These are phyloP conservation scores for Heliconius melpomene DNA, from an alignment of 1,140 invertebrate genomes.

Conservation along the genomic window DNA sequence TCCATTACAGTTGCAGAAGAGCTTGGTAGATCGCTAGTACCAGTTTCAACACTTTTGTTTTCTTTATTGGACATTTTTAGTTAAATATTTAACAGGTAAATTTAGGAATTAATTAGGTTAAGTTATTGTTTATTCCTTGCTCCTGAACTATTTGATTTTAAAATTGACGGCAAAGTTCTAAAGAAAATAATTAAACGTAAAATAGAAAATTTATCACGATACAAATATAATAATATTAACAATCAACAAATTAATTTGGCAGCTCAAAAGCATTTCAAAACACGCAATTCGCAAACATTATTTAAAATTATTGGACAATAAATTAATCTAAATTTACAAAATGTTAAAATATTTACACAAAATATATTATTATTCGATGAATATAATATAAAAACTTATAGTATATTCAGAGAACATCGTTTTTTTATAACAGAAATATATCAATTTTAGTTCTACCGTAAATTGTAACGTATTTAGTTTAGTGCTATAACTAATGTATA, in stretches of 20 bases:
- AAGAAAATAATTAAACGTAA: background rate
- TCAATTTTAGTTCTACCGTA: background rate
- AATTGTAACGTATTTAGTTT: background rate
- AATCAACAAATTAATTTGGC: background rate
- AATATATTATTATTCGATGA: too few species aligned
- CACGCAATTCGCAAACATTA: background rate
- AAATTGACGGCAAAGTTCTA: background rate
- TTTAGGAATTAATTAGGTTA: background rate
- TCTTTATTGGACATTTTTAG: constrained; percentile 55
- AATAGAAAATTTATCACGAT: background rate
- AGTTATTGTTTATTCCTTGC: background rate
- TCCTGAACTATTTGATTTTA: background rate
- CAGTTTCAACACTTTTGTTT: constrained; percentile 52
- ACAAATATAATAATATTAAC: background rate
- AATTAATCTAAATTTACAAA: background rate
- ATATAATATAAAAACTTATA: too few species aligned
- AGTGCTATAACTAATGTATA: background rate
- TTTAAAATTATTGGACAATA: too few species aligned
- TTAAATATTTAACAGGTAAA: background rate
- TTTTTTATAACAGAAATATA: too few species aligned
- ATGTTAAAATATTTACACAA: background rate
- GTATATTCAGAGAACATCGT: too few species aligned
- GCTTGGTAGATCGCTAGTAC: constrained; percentile 38
- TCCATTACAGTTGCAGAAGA: constrained; percentile 31
- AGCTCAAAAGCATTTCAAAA: background rate